These are phyloP conservation scores for Erpobdella octoculata DNA, from an alignment of 2,888 invertebrate genomes.

Conservation along the genomic window DNA sequence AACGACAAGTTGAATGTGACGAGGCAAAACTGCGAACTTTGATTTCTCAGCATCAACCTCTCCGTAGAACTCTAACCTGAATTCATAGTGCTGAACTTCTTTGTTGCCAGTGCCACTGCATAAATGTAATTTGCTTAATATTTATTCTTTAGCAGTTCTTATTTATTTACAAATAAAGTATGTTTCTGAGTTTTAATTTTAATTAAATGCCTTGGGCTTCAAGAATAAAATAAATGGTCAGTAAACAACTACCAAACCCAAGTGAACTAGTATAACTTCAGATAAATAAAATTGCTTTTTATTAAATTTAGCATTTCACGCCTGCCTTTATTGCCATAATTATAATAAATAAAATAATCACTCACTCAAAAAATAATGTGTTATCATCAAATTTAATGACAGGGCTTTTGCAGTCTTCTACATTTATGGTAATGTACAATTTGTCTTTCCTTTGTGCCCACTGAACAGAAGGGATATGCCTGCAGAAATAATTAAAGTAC, in stretches of 20 bases:
- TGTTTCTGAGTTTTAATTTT: too few relatives aligned
- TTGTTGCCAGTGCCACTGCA: conserved; percentile 69
- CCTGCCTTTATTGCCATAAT: too few relatives aligned
- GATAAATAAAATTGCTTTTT: not conserved
- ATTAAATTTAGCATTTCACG: too few relatives aligned
- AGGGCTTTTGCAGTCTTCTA: conserved; percentile 75
- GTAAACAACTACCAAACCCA: too few relatives aligned
- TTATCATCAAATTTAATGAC: conserved; percentile 63
- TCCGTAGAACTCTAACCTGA: conserved; percentile 74
- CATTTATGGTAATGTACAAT: conserved; percentile 77
- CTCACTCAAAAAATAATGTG: conserved; percentile 65
- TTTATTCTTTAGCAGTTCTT: too few relatives aligned
- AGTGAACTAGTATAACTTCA: not conserved
- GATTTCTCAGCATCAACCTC: conserved; percentile 64
- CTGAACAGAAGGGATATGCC: conserved; percentile 64
- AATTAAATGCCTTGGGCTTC: too few relatives aligned
- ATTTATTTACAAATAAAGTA: too few relatives aligned
- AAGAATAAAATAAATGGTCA: too few relatives aligned
- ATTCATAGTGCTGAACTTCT: conserved; percentile 76
- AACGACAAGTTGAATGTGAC: conserved; percentile 56
- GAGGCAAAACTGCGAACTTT: conserved; percentile 53
- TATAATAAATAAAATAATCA: not conserved
- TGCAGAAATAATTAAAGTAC: not conserved
- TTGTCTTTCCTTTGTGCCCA: conserved; percentile 85
- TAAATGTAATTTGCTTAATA: not conserved